phyloP scores from a whole-genome alignment of 2,113 vertebrate species.

The Ovis canadensis region DNA sequence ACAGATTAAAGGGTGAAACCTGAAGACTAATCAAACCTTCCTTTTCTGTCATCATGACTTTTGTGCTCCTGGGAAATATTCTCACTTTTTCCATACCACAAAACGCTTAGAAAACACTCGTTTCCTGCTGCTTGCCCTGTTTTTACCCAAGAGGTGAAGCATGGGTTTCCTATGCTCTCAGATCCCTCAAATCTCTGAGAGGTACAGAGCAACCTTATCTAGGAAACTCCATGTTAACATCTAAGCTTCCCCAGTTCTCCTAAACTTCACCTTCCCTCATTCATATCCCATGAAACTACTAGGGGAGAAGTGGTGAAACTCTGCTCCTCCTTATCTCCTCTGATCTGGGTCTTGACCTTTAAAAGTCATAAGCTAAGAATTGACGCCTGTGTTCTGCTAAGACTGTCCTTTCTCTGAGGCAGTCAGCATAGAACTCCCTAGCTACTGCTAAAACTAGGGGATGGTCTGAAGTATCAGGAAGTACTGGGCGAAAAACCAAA shows the following conservation, averaged over 20 bases:
- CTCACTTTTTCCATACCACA: neutral
- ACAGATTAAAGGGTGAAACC: neutral
- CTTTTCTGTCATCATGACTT: neutral
- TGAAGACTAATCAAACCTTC: neutral
- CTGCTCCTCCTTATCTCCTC: neutral
- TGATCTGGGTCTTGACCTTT: neutral
- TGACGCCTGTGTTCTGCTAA: neutral
- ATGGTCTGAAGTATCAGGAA: neutral
- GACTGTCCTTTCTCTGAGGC: neutral
- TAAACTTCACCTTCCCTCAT: neutral
- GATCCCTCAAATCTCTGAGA: neutral
- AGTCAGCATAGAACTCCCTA: neutral
- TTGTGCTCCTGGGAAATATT: neutral
- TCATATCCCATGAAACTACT: neutral
- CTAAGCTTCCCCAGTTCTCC: neutral
- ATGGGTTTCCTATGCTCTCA: neutral
- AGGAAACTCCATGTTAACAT: neutral
- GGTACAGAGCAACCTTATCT: neutral
- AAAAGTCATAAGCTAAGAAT: neutral
- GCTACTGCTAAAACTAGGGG: neutral
- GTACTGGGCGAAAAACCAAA: neutral
- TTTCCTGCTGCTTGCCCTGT: neutral
- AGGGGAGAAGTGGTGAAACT: neutral
- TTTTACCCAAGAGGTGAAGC: neutral
- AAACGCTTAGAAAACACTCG: neutral